phyloP scores from a whole-genome alignment of 1,140 invertebrate genomes.

The Asbolus verrucosus region DNA sequence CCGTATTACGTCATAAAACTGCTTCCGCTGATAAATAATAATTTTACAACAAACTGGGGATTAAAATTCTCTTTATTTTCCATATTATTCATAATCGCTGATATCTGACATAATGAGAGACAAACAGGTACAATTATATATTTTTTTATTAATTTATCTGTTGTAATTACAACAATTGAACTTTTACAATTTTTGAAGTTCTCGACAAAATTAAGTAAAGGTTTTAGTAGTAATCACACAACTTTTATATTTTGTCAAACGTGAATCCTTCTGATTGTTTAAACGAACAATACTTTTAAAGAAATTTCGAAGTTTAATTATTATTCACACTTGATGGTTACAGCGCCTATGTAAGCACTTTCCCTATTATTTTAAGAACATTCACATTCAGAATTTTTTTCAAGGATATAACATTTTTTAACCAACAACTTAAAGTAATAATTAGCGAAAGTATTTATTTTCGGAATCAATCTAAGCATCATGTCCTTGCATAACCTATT shows the following conservation, averaged over 20 bases:
- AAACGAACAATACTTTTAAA: slow-evolving; percentile 26
- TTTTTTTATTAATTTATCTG: too few species aligned
- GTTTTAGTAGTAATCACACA: not conserved
- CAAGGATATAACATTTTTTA: slow-evolving; percentile 20
- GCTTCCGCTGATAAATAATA: too few species aligned
- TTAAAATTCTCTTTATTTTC: too few species aligned
- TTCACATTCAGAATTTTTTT: slow-evolving; percentile 17
- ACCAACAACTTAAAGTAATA: too few species aligned
- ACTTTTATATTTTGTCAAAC: not conserved
- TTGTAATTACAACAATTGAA: too few species aligned
- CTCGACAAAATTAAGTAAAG: too few species aligned
- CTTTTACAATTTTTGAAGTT: too few species aligned
- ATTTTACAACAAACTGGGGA: too few species aligned
- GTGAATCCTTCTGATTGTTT: slow-evolving; percentile 8
- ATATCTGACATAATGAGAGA: too few species aligned
- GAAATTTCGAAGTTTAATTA: slow-evolving; percentile 41
- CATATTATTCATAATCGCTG: too few species aligned
- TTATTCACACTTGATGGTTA: slow-evolving; percentile 35
- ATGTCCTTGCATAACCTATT: slow-evolving; percentile 14
- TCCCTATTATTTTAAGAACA: slow-evolving; percentile 35
- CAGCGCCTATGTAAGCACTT: slow-evolving; percentile 15
- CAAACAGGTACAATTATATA: too few species aligned
- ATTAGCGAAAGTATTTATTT: slow-evolving; percentile 2
- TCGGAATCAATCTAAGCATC: slow-evolving; percentile 2
- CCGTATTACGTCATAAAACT: too few species aligned